Conservation (phyloP, 2,797 vertebrate genomes). For the Anas bahamensis region DNA sequence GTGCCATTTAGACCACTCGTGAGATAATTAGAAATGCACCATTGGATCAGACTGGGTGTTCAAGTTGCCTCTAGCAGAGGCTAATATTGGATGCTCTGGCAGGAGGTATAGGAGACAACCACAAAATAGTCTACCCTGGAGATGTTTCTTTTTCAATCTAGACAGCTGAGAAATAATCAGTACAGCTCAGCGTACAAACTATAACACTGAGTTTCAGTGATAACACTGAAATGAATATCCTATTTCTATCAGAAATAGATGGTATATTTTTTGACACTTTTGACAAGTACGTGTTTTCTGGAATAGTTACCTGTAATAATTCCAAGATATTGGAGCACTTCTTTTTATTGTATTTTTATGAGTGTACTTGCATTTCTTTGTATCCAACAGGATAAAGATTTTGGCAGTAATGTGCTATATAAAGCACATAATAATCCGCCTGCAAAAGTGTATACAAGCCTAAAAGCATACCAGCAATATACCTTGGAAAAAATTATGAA, state of each 20-base stretch:
- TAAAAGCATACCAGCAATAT: conserved; percentile 78
- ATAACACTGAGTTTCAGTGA: not conserved
- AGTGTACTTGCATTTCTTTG: not conserved
- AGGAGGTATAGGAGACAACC: not conserved
- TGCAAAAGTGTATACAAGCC: conserved; percentile 78
- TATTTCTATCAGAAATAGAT: not conserved
- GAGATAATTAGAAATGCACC: not conserved
- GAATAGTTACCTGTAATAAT: not conserved
- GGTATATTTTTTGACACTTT: not conserved
- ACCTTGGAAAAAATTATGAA: conserved; percentile 79
- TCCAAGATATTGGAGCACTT: not conserved
- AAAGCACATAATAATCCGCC: conserved; percentile 82
- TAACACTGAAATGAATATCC: not conserved
- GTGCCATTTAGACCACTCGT: not conserved
- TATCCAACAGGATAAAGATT: conserved; percentile 84
- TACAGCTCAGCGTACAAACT: not conserved
- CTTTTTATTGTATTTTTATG: not conserved
- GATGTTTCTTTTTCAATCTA: not conserved
- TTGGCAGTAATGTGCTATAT: conserved; percentile 76
- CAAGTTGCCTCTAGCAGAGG: not conserved
- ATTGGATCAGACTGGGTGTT: not conserved
- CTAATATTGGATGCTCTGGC: not conserved
- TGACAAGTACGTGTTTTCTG: not conserved
- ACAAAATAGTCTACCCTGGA: not conserved
- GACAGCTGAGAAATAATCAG: not conserved